Evolutionary conservation across 2,113 vertebrate genomes (phyloP).

Genomic region (Sylvia atricapilla): DNA sequence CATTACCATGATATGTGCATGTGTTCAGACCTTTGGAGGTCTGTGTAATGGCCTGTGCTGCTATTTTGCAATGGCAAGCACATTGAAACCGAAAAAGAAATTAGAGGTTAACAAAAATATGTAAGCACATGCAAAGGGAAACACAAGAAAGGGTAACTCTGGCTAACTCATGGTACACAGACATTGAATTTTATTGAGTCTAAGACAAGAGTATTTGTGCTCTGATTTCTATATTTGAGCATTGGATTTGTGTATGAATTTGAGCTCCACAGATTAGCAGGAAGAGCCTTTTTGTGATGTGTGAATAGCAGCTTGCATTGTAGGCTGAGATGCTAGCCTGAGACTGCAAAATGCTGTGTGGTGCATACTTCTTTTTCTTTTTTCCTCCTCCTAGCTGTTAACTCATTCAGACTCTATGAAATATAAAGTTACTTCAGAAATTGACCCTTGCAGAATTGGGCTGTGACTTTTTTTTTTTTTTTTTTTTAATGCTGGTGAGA

Average conservation of each 20-base stretch:
- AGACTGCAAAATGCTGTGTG: background rate
- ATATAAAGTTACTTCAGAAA: background rate
- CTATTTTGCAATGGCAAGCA: background rate
- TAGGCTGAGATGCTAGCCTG: background rate
- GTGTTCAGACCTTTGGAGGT: background rate
- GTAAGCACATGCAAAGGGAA: background rate
- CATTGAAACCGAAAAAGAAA: background rate
- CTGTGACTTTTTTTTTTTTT: background rate
- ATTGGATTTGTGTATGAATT: background rate
- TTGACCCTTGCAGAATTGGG: background rate
- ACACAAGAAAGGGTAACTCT: background rate
- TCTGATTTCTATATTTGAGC: background rate
- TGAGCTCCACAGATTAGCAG: background rate
- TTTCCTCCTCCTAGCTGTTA: background rate
- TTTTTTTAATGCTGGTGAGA: background rate
- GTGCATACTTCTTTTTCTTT: background rate
- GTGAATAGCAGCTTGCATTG: background rate
- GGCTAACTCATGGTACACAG: background rate
- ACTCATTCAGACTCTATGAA: background rate
- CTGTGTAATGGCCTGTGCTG: background rate
- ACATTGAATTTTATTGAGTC: background rate
- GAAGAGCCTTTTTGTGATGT: background rate
- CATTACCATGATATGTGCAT: accelerated
- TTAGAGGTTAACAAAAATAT: background rate
- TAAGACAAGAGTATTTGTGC: background rate